Conservation (phyloP, 37 sponge, comb jelly and placozoan species). For the Tethya wilhelma region DNA sequence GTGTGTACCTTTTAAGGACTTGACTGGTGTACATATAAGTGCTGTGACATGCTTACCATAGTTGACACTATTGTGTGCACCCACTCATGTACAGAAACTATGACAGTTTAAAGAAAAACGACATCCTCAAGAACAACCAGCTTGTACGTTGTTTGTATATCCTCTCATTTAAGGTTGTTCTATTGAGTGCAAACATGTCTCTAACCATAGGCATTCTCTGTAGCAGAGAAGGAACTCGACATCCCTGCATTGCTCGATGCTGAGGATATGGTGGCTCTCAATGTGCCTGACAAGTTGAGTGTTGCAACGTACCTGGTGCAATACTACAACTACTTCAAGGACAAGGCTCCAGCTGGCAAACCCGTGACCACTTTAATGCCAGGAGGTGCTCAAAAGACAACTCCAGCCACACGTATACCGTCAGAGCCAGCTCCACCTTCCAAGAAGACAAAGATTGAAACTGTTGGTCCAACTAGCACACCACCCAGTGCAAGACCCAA, state of each 20-base stretch:
- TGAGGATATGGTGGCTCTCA: constrained; percentile 89
- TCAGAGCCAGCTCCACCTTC: constrained; percentile 17
- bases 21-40: too few species aligned
- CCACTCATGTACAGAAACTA: constrained; percentile 58
- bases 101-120: constrained; percentile 67
- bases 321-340: constrained; percentile 96
- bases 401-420: not conserved
- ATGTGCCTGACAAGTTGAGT: constrained; percentile 93
- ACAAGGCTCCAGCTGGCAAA: constrained; percentile 69
- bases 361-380: too few species aligned
- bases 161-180: too few species aligned
- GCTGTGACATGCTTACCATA: too few species aligned
- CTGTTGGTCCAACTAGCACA: not conserved
- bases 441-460: constrained; percentile 15
- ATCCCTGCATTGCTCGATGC: constrained; percentile 91
- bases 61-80: too few species aligned
- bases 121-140: constrained; percentile 84
- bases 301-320: constrained; percentile 88
- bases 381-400: too few species aligned
- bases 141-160: constrained; percentile 53
- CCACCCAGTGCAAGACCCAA: not conserved
- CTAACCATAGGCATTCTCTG: constrained; percentile 72
- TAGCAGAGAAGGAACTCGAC: constrained; percentile 87
- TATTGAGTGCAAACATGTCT: too few species aligned
- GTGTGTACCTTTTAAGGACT: too few species aligned